Evolutionary conservation across 2,113 vertebrate species (phyloP), one percentile per base, ranked within the genome.

Genomic region (Salvelinus namaycush): DNA sequence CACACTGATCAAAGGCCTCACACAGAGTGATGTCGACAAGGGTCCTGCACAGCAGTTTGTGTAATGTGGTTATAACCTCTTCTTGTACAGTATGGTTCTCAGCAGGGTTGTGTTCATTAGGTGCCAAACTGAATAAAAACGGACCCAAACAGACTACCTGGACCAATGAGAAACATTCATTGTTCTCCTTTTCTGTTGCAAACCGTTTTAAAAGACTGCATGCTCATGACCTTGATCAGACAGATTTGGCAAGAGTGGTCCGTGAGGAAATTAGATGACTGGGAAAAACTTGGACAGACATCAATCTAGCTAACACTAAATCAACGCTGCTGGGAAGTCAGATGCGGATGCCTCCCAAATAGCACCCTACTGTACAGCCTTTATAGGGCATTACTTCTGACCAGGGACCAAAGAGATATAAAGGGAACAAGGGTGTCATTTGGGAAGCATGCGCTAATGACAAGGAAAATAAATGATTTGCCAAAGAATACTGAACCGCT

Each of bases 1-100:
- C 54, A 44, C 68, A 12, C 62, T 72, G n/a, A 73, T 76, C 44
- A 79, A 48, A 79, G 77, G 26, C 14, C 31, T 22, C 54, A 71
- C 54, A 67, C 66, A 44, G 26, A 11, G 65, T 22, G 73, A 66
- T 72, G 60, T 75, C 48, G 49, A 75, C 76, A 5, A 62, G 9
- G 31, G 16, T 20, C 8, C 34, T 60, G 18, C 2, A 62, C 18
- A 27, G 44, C 62, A 29, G 16, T 75, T 29, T 29, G 64, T 66
- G 26, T 27, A 16, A 26, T 27, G 64, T 66, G 64, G 8, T 16
- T 66, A 29, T 66, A n/a, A 48, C 44, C 14, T 48, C 39, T 24
- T 34, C 12, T 34, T 64, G 62, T 64, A 24, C 62, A 64, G 26
- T 14, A 27, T 66, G 64, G n/a, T 26, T 16, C 24, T 66, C 24